A percentile compares a stretch with the other conserved stretches of the same genome.
phyloP scores from a whole-genome alignment of 2,888 invertebrate genomes.

The Drosophila siamana region DNA sequence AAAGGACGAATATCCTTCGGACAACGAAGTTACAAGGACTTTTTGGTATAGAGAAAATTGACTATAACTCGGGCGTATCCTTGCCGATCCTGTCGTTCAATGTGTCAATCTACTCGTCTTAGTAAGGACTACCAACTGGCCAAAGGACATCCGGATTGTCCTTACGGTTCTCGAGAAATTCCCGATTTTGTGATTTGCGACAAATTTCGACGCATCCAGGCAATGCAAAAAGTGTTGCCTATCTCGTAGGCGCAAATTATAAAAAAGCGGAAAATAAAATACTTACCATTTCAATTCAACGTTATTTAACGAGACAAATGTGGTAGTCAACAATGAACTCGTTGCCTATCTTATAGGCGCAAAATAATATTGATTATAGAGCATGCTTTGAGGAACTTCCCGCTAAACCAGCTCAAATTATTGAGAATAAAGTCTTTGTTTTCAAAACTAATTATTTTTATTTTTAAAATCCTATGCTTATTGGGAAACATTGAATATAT shows the following conservation, averaged over 20 bases:
- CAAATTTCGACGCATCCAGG: not conserved
- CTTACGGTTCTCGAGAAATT: not conserved
- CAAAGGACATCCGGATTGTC: not conserved
- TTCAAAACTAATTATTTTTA: not conserved
- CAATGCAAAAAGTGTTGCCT: not conserved
- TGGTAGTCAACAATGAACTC: not conserved
- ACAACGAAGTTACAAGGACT: not conserved
- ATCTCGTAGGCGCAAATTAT: not conserved
- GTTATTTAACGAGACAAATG: too few relatives aligned
- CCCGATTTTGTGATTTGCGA: not conserved
- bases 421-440: not conserved
- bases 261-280: not conserved
- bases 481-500: too few relatives aligned
- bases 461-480: not conserved
- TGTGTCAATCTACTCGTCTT: not conserved
- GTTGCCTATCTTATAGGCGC: not conserved
- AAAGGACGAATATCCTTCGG: not conserved
- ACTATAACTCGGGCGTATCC: not conserved
- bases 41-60: not conserved
- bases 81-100: not conserved
- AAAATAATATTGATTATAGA: not conserved
- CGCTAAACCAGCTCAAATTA: not conserved
- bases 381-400: not conserved
- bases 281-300: too few relatives aligned
- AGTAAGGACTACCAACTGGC: not conserved